Percentiles rank a stretch among this genome's conserved stretches.
These are phyloP conservation scores for Cottoperca gobio DNA, from an alignment of 2,797 vertebrate species.

Conservation along the genomic window DNA sequence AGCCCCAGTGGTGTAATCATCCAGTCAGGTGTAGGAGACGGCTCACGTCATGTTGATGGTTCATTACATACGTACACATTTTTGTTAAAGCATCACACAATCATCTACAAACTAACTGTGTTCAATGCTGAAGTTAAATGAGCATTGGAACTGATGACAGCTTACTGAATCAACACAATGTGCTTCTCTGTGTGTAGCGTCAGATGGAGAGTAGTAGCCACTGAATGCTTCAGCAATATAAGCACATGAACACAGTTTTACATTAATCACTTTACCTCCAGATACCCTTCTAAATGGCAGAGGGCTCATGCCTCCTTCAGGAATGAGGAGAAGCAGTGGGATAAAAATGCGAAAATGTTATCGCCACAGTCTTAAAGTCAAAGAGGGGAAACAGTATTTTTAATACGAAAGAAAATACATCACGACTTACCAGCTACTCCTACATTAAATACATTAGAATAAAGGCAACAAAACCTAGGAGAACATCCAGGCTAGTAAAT, in stretches of 20 bases:
- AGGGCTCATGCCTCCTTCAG: constrained; percentile 92
- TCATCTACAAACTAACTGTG: background rate
- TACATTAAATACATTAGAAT: background rate
- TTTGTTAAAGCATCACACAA: background rate
- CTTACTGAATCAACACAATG: constrained; percentile 3
- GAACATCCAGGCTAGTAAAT: background rate
- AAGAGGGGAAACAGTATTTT: constrained; percentile 45
- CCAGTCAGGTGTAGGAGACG: background rate
- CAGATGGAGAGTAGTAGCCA: constrained; percentile 39
- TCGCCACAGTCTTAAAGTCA: constrained; percentile 62
- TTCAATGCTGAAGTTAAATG: background rate
- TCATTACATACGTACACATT: background rate
- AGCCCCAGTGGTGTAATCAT: background rate
- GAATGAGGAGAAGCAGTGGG: constrained; percentile 72
- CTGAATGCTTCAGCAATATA: constrained; percentile 35
- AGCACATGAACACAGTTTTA: constrained; percentile 17
- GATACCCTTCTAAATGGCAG: constrained; percentile 90
- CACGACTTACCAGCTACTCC: background rate
- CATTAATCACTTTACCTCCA: constrained; percentile 87
- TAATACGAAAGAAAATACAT: constrained; percentile 1
- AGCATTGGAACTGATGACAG: background rate
- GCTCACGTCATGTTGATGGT: background rate
- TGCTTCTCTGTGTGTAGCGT: background rate
- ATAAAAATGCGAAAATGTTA: constrained; percentile 57
- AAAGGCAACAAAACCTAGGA: background rate